Base-by-base conservation (phyloP, 1,140 invertebrate species). In the Eurosta solidaginis region DNA sequence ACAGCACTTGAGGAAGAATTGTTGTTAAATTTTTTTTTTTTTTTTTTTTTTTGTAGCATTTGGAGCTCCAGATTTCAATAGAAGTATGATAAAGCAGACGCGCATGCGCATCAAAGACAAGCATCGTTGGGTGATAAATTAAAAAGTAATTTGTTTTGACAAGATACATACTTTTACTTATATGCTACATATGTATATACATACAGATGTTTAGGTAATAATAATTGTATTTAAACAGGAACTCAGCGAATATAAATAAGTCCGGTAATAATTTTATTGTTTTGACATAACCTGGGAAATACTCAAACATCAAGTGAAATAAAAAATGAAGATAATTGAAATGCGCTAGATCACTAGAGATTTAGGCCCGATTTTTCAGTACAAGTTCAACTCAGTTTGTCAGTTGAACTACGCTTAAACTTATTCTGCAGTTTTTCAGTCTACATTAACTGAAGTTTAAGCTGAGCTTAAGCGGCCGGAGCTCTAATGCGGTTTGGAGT, bases 131-230 rank as follows among this genome's bases (percentile, higher is more conserved):
- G 59, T 68, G 36, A 68, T 68, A 40, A 68, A 68, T 68, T 68
- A 40, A 40, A 68, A 68, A 68, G 27, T 68, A 20, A 68, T 68
- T 68, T 68, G 59, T 68, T 20, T 68, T 40, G 59, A 68, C 59
- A 68, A 47, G 7, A 47, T 47, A 47, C 45, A 17, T 17, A n/a
- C 12, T 20, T 40, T 2, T 40, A n/a, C 17, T 40, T 20, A 6
- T 42, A n/a, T 68, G n/a, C 7, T 68, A 40, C 9, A 20, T 17
- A 68, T 68, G 54, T 40, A 5, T 29, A 17, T 68, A 40, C 29
- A 59, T 2, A 54, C 29, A 59, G 7, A 33, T 1, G 20, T 59
- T n/a, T 36, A 4, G 17, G 17, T 59, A n/a, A n/a, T n/a, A n/a
- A 36, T 7, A 36, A 17, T 3, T 36, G 17, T 59, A 33, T 14